phyloP scores from a whole-genome alignment of 2,888 invertebrate genomes.

The Tachina grossa region DNA sequence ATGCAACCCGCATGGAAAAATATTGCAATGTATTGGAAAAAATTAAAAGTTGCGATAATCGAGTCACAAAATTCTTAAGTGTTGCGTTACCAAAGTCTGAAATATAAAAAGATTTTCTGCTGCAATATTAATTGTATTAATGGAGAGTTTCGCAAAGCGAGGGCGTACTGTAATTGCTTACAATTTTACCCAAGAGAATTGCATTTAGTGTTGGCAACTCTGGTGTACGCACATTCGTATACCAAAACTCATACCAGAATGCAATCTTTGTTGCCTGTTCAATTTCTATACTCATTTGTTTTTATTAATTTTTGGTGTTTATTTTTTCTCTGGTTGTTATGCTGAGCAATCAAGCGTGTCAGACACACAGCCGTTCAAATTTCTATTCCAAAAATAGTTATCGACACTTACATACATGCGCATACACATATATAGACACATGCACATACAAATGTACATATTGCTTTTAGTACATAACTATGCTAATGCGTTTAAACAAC shows the following conservation, averaged over 20 bases:
- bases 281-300: constrained; percentile 11
- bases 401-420: neutral
- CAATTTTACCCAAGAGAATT: neutral
- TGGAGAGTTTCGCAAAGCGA: too few relatives aligned
- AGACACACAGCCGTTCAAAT: constrained; percentile 30
- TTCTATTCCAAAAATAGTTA: constrained; percentile 42
- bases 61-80: too few relatives aligned
- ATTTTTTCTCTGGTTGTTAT: constrained; percentile 6
- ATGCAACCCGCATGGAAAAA: too few relatives aligned
- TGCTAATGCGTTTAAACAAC: neutral
- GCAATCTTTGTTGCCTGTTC: constrained; percentile 44
- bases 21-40: too few relatives aligned
- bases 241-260: constrained; percentile 25
- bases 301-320: constrained; percentile 7
- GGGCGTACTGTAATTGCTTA: too few relatives aligned
- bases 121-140: too few relatives aligned
- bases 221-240: neutral
- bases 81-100: too few relatives aligned
- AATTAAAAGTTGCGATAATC: too few relatives aligned
- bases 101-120: too few relatives aligned
- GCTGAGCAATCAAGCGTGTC: constrained; percentile 13
- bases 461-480: neutral
- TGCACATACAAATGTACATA: neutral
- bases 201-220: constrained; percentile 24
- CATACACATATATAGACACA: neutral